A percentile compares a stretch with the other conserved stretches of the same genome.
phyloP scores from a whole-genome alignment of 1,140 invertebrate genomes.

The Radopholus similis region DNA sequence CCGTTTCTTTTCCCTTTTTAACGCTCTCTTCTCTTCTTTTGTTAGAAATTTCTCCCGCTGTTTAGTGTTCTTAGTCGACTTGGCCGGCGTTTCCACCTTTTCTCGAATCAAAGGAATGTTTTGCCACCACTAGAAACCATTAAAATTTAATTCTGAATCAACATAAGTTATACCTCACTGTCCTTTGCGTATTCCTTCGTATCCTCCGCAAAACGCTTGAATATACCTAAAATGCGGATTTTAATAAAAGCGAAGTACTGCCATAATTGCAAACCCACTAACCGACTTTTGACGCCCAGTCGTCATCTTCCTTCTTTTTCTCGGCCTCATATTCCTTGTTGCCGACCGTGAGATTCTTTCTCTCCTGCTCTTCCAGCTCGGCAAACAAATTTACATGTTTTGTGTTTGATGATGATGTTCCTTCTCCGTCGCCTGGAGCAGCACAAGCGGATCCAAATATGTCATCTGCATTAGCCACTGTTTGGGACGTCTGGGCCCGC shows the following conservation, averaged over 20 bases:
- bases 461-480: neutral
- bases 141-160: too few relatives aligned
- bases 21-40: slow-evolving; percentile 52
- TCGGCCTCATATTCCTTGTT: slow-evolving; percentile 87
- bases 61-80: slow-evolving; percentile 8
- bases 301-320: slow-evolving; percentile 83
- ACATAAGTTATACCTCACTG: too few relatives aligned
- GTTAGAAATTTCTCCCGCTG: slow-evolving; percentile 49
- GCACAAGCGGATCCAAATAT: neutral
- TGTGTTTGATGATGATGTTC: neutral
- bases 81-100: neutral
- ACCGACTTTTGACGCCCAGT: slow-evolving; percentile 95
- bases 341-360: slow-evolving; percentile 43
- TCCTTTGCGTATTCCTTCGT: slow-evolving; percentile 71
- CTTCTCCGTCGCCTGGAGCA: neutral
- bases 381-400: slow-evolving; percentile 83
- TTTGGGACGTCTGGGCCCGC: slow-evolving; percentile 67
- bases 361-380: slow-evolving; percentile 72
- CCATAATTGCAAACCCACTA: neutral
- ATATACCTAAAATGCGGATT: slow-evolving; percentile 49
- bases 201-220: slow-evolving; percentile 91
- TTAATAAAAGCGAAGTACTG: neutral
- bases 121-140: slow-evolving; percentile 58
- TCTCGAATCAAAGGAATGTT: slow-evolving; percentile 30
- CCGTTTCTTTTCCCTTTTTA: slow-evolving; percentile 11